A percentile compares a stretch with the other conserved stretches of the same genome.
Conservation (phyloP, 2,888 invertebrate genomes). For the Ornithoptera priamus region DNA sequence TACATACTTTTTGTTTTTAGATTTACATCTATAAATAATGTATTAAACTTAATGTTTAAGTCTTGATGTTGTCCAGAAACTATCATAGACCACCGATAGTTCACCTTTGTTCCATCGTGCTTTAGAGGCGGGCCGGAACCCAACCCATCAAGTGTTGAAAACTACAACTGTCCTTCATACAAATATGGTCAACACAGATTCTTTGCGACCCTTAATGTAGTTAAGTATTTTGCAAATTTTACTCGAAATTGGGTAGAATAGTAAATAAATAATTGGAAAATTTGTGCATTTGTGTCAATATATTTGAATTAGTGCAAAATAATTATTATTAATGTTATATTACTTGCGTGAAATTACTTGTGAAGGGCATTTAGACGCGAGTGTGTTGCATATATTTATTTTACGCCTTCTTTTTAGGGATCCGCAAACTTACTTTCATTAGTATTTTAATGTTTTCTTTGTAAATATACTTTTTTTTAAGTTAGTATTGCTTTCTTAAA, state of each 20-base stretch:
- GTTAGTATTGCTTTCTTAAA: constrained; percentile 40
- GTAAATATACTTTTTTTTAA: constrained; percentile 48
- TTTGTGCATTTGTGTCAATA: constrained; percentile 42
- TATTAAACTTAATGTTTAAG: too few relatives aligned
- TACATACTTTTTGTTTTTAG: too few relatives aligned
- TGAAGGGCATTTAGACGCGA: constrained; percentile 74
- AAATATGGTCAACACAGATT: too few relatives aligned
- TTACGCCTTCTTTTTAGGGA: constrained; percentile 60
- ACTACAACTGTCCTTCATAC: too few relatives aligned
- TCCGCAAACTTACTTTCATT: constrained; percentile 51
- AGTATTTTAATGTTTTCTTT: constrained; percentile 47
- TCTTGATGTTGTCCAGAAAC: too few relatives aligned
- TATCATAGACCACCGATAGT: too few relatives aligned
- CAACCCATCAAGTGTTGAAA: too few relatives aligned
- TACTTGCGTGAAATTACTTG: constrained; percentile 53
- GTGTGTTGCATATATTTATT: constrained; percentile 56
- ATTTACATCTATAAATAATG: too few relatives aligned
- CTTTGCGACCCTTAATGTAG: too few relatives aligned
- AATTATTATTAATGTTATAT: constrained; percentile 68
- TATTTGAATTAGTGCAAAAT: constrained; percentile 66
- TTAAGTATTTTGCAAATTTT: constrained; percentile 7
- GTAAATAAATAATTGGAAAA: not conserved
- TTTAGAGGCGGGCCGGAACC: too few relatives aligned
- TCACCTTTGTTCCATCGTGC: too few relatives aligned
- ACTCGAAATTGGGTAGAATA: constrained; percentile 6